phyloP scores from a whole-genome alignment of 2,888 invertebrate genomes.

The Catocala nupta region DNA sequence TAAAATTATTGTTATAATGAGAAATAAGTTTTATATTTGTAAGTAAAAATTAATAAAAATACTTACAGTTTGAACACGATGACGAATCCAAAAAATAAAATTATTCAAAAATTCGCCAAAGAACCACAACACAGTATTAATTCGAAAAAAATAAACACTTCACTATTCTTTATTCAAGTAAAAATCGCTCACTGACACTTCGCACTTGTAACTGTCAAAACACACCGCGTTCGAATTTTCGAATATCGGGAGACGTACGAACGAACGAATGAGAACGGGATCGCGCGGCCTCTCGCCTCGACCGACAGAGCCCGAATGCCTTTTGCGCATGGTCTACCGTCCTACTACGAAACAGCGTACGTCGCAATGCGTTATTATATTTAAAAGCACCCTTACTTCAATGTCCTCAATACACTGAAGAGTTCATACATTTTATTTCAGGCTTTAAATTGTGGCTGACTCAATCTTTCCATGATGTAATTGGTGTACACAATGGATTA shows the following conservation, averaged over 20 bases:
- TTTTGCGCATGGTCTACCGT: constrained; percentile 80
- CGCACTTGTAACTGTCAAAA: constrained; percentile 37
- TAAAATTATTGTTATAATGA: too few relatives aligned
- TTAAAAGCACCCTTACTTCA: constrained; percentile 66
- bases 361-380: constrained; percentile 83
- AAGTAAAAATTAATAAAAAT: constrained; percentile 1
- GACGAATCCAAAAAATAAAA: constrained; percentile 29
- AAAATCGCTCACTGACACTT: constrained; percentile 33
- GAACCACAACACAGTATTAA: constrained; percentile 33
- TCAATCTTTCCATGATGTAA: constrained; percentile 23
- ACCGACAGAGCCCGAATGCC: constrained; percentile 70
- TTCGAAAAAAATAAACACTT: constrained; percentile 35
- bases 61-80: constrained; percentile 30
- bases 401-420: constrained; percentile 49
- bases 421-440: constrained; percentile 29
- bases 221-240: constrained; percentile 34
- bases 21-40: too few relatives aligned
- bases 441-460: constrained; percentile 23
- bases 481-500: constrained; percentile 22
- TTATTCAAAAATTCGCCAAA: not conserved
- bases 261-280: constrained; percentile 1
- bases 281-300: constrained; percentile 43
- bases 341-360: constrained; percentile 75
- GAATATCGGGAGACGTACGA: constrained; percentile 23
- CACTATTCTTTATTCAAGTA: constrained; percentile 32